A percentile compares a stretch with the other conserved stretches of the same genome.
These are phyloP conservation scores for Sylvilagus floridanus DNA, from an alignment of 2,797 vertebrate genomes.

Conservation along the genomic window DNA sequence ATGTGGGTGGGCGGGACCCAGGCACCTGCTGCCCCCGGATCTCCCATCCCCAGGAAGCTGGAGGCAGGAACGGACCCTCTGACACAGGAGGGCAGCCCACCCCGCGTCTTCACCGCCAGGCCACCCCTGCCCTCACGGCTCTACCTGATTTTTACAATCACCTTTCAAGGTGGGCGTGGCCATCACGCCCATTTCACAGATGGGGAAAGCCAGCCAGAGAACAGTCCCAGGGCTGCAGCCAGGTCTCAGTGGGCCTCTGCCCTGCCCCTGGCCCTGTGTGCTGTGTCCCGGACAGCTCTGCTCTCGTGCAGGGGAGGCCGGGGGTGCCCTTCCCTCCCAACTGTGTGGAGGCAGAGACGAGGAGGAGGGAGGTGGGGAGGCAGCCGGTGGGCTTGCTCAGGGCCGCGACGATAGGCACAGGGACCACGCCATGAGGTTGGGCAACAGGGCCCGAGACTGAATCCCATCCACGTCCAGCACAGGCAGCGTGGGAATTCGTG, in stretches of 20 bases:
- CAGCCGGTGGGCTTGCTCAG: not conserved
- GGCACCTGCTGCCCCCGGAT: no score
- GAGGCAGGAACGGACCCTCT: no score
- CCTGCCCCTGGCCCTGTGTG: not conserved
- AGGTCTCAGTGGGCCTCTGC: rapidly evolving
- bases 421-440: no score
- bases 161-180: not conserved
- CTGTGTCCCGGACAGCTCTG: no score
- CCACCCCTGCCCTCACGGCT: not conserved
- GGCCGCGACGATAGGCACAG: not conserved
- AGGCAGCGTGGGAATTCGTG: not conserved
- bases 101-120: no score
- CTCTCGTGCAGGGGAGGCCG: not conserved
- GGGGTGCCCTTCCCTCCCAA: not conserved
- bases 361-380: not conserved
- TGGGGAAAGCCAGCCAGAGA: not conserved
- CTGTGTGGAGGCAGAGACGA: no score
- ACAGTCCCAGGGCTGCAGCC: not conserved
- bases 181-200: not conserved
- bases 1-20: no score
- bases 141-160: not conserved
- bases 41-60: no score
- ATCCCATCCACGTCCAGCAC: not conserved
- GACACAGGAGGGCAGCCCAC: no score
- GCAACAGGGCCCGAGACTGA: no score